Percentiles rank a stretch among this genome's conserved stretches.
Conservation (phyloP, 2,888 invertebrate genomes). For the Callosobruchus maculatus region DNA sequence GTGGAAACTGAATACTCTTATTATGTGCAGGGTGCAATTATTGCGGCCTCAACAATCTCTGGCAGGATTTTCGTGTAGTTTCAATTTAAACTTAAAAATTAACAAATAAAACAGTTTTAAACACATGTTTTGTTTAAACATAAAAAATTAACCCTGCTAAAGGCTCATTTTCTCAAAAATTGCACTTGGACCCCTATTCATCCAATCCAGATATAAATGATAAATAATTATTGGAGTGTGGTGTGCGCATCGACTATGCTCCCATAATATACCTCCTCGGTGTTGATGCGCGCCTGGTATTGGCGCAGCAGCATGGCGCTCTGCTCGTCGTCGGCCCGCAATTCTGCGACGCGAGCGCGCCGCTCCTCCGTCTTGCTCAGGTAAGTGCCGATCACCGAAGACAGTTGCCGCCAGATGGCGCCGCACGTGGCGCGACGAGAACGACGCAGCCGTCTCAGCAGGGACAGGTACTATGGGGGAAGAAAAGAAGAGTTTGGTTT, state of each 20-base stretch:
- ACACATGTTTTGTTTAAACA: no score
- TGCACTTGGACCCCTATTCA: no score
- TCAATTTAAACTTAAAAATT: no score
- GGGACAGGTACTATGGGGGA: conserved; percentile 36
- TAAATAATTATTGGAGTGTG: no score
- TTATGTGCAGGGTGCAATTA: no score
- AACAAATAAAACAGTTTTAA: no score
- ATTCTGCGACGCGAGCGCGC: conserved; percentile 42
- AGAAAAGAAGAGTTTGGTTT: conserved; percentile 4
- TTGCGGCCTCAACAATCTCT: no score
- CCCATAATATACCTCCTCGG: conserved; percentile 33
- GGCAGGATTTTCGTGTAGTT: no score
- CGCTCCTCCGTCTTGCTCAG: conserved; percentile 39
- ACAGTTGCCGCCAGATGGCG: conserved; percentile 41
- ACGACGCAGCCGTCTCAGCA: conserved; percentile 31
- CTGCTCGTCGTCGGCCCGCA: conserved; percentile 40
- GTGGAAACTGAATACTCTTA: no score
- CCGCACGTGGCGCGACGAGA: conserved; percentile 30
- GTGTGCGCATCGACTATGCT: background rate
- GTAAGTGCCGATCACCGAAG: conserved; percentile 33
- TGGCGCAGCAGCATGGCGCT: conserved; percentile 36
- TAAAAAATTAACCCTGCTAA: no score
- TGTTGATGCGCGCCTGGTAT: conserved; percentile 38
- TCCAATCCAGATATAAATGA: no score
- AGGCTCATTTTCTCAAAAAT: no score